Evolutionary conservation across 2,113 vertebrate species (phyloP), one percentile per base, ranked within the genome.

Genomic region (Melanerpes formicivorus): DNA sequence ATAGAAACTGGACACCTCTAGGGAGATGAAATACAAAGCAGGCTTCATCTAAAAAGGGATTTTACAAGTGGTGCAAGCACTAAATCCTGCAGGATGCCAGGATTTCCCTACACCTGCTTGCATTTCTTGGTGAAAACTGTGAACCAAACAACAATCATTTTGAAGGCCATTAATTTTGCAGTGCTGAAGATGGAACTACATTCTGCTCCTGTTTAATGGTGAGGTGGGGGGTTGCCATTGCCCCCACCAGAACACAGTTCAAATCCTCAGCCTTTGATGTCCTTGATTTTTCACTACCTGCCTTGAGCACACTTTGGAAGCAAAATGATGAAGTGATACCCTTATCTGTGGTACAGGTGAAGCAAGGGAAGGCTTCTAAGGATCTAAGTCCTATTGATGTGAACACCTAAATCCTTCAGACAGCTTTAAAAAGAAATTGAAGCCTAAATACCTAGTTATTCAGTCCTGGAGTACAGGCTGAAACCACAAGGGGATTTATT

Each of bases 401-500:
- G 79, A 90, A 77, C 85, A 94, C 87, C 87, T 77, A 90, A 95
- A 95, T 84, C 76, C 84, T 92, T 80, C 89, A 90, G 94, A 22
- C 60, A 85, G 66, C 73, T 92, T 96, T 91, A 78, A 84, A 96
- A 86, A 83, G 88, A 83, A 86, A 59, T 80, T 74, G 76, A 75
- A 83, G 72, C 32, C 90, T 95, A 93, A 93, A 94, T 60, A 78
- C 69, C 82, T 40, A 8, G 76, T 95, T 72, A 90, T 42, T 86
- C 65, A 80, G 76, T 80, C 5, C 62, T 80, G 69, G 52, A 88
- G 30, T 60, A 65, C 32, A 69, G 42, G 79, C 70, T 95, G 85
- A 42, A 90, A 59, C 55, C 87, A 81, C 93, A 88, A 66, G 80
- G 62, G 94, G 55, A 86, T 87, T 78, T 8, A 4, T 22, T 84